Base-by-base conservation (phyloP, 1,140 invertebrate genomes). In the Acromyrmex echinatior region DNA sequence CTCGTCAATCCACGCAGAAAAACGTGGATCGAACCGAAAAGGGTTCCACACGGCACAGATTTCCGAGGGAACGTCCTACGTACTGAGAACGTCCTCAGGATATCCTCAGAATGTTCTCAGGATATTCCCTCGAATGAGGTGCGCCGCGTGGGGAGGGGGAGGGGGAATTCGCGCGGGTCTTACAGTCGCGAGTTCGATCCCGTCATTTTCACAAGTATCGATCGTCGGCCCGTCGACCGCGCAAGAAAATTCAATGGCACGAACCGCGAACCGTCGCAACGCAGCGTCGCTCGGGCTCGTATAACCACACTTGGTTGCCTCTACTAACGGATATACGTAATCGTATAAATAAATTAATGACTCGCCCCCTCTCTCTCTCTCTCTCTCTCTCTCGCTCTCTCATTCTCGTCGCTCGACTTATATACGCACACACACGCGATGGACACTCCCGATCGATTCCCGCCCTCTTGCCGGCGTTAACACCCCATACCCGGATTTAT, bases 161-260 rank as follows among this genome's bases (percentile, higher is more conserved):
- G 3, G 74, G 31, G 18, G 35, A 49, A 45, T 45, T 45, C 2
- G 9, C 28, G 28, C 62, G 18, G 10, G 28, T 16, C 58, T 21
- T 5, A 28, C 28, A 10, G 7, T 76, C 70, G 56, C 35, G 78
- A 80, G 88, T 92, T 91, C 93, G 92, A 94, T 93, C 92, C 91
- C 92, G 94, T 88, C 93, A 94, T 93, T 71, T 71, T 89, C 28
- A 89, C 89, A 91, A 86, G 73, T 81, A 65, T 63, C 81, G 78
- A 82, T 87, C 76, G 31, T 53, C 45, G 21, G 49, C 63, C 62
- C 74, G 62, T 31, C 58, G 62, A 28, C 77, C 35, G 53, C 71
- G 71, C 56, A 58, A 77, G 58, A 71, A 53, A 84, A 82, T 84
- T 62, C 53, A 84, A 84, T 84, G 70, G 80, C 70, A 76, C 80